These are phyloP conservation scores for Diplodus sargus DNA, from an alignment of 2,797 vertebrate genomes.

Conservation along the genomic window DNA sequence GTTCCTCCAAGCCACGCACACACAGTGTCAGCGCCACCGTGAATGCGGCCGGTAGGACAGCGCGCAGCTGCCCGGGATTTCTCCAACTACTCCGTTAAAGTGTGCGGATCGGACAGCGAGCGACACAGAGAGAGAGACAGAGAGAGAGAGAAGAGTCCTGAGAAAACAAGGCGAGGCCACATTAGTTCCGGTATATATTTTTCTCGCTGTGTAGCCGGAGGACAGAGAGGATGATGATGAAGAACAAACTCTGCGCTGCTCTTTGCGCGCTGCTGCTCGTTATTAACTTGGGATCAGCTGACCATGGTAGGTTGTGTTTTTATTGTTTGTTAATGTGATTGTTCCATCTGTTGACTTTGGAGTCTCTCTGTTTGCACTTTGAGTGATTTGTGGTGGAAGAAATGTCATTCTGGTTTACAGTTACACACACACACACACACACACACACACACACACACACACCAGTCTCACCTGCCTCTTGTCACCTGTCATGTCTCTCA, in stretches of 20 bases:
- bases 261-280: slow-evolving; percentile 71
- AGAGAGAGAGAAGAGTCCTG: background rate
- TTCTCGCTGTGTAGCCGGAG: slow-evolving; percentile 6
- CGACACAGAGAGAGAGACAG: no score
- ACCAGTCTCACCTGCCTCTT: background rate
- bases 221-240: slow-evolving; percentile 69
- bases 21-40: slow-evolving; percentile 40
- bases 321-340: background rate
- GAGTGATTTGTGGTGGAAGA: background rate
- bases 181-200: background rate
- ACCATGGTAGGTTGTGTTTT: slow-evolving; percentile 49
- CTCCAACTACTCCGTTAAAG: slow-evolving; percentile 8
- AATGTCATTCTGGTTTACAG: background rate
- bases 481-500: no score
- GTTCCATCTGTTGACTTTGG: background rate
- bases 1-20: slow-evolving; percentile 64
- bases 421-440: background rate
- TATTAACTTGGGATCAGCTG: slow-evolving; percentile 47
- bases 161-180: background rate
- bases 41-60: background rate
- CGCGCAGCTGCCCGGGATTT: background rate
- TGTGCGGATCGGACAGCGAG: background rate
- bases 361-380: background rate
- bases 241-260: slow-evolving; percentile 63
- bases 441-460: background rate